Conservation (phyloP, 2,797 vertebrate genomes). For the Fistularia commersonii region DNA sequence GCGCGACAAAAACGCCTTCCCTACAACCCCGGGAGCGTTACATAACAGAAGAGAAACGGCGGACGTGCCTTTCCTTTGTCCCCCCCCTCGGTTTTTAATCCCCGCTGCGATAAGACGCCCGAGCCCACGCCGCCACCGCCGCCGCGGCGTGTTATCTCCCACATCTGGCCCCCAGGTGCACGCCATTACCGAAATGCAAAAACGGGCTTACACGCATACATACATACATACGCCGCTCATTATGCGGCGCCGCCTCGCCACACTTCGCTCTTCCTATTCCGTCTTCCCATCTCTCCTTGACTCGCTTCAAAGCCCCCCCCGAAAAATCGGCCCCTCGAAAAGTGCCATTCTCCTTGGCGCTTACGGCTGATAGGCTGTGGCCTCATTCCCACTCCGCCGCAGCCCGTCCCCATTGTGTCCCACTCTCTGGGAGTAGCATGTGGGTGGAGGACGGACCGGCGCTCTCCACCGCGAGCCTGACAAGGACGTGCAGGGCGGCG, state of each 20-base stretch:
- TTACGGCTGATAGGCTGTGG: constrained; percentile 71
- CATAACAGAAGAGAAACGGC: no score
- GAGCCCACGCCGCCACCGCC: no score
- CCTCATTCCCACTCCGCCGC: constrained; percentile 71
- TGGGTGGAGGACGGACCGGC: constrained; percentile 69
- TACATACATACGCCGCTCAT: constrained; percentile 35
- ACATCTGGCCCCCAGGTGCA: constrained; percentile 46
- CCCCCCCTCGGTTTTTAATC: no score
- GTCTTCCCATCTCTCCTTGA: constrained; percentile 58
- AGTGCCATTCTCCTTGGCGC: constrained; percentile 70
- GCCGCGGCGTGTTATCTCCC: no score
- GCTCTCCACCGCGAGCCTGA: constrained; percentile 64
- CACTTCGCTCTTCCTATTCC: no score
- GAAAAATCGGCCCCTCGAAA: constrained; percentile 52
- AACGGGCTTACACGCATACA: no score
- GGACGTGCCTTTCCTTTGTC: no score
- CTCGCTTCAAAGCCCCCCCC: constrained; percentile 56
- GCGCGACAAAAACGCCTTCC: no score
- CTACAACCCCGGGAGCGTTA: no score
- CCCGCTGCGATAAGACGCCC: no score
- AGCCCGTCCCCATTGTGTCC: constrained; percentile 74
- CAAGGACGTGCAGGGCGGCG: constrained; percentile 60
- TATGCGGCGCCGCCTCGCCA: constrained; percentile 37
- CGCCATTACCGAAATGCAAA: constrained; percentile 56
- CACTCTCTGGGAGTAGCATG: constrained; percentile 57